Base-by-base conservation (phyloP, 2,797 vertebrate genomes). In the Sebastes itinus region DNA sequence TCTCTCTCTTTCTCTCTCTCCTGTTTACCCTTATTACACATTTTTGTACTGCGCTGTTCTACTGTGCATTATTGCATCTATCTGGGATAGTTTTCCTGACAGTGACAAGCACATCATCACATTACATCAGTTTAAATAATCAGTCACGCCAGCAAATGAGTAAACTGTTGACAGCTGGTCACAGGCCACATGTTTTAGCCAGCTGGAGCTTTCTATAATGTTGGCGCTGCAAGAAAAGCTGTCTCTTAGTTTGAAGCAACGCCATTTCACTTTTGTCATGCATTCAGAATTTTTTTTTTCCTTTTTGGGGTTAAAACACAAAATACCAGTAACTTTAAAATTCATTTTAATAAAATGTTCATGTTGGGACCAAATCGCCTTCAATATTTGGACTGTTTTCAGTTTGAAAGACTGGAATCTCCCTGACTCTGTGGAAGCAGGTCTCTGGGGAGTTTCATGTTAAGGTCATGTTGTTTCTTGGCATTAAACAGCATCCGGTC, bases 161-260 rank as follows among this genome's bases (percentile, higher is more conserved):
- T 70, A 61, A 81, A 73, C 52, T 72, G 72, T 75, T 72, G 84
- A 87, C 83, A 84, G 78, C 69, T 83, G 71, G 54, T 77, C 63
- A 64, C 61, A 72, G 67, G 54, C 35, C 80, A 81, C 71, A 83
- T 84, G 80, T 83, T 91, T 83, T 59, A 76, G 81, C 70, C 70
- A 80, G 52, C 79, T 81, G 77, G 68, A 65, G 72, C 69, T 79
- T 69, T 74, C 76, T 67, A 46, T 68, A 60, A 80, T 65, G 35
- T 68, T 77, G 60, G 63, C 35, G 66, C 69, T 42, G 18, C 30
- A 67, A 49, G 54, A 67, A 55, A 20, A 83, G 74, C 65, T 73
- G 63, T 67, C 49, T 80, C 52, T 65, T 30, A 14, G 38, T 58
- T 63, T 60, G 8, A 82, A 35, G 4, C 9, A 71, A 28, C 52